These are phyloP conservation scores for Hydrozoanthus tunicans DNA, from an alignment of 64 coral and sea anemone species.

Conservation along the genomic window DNA sequence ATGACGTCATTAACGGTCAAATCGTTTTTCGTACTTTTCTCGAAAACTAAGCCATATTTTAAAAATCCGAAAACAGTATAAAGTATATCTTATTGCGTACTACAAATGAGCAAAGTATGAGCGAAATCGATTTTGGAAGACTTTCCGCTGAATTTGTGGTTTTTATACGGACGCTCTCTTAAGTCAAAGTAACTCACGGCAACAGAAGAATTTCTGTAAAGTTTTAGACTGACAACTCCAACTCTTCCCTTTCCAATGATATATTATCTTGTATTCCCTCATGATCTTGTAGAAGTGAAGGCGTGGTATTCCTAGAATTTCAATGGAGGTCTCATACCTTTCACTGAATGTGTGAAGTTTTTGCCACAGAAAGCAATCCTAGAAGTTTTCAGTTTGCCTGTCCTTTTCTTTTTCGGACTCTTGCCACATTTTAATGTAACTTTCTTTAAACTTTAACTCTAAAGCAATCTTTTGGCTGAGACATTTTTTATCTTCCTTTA, in stretches of 20 bases:
- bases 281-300: background rate
- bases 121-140: too few relatives aligned
- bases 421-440: slow-evolving; percentile 75
- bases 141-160: too few relatives aligned
- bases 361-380: slow-evolving; percentile 5
- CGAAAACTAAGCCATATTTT: too few relatives aligned
- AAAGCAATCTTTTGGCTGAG: slow-evolving; percentile 28
- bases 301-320: background rate
- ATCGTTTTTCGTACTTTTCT: too few relatives aligned
- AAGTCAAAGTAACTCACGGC: slow-evolving; percentile 25
- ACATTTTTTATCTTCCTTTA: slow-evolving; percentile 57
- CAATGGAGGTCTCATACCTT: slow-evolving; percentile 7
- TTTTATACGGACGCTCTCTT: too few relatives aligned
- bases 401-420: slow-evolving; percentile 67
- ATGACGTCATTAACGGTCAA: too few relatives aligned
- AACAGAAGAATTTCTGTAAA: slow-evolving; percentile 15
- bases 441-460: slow-evolving; percentile 66
- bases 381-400: slow-evolving; percentile 20
- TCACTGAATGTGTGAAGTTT: slow-evolving; percentile 1
- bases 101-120: too few relatives aligned
- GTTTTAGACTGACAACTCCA: slow-evolving; percentile 18
- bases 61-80: too few relatives aligned
- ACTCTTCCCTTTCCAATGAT: slow-evolving; percentile 3
- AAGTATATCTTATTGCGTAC: too few relatives aligned
- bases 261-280: background rate